Evolutionary conservation across 2,113 vertebrate species (phyloP).

Genomic region (Heteronetta atricapilla): DNA sequence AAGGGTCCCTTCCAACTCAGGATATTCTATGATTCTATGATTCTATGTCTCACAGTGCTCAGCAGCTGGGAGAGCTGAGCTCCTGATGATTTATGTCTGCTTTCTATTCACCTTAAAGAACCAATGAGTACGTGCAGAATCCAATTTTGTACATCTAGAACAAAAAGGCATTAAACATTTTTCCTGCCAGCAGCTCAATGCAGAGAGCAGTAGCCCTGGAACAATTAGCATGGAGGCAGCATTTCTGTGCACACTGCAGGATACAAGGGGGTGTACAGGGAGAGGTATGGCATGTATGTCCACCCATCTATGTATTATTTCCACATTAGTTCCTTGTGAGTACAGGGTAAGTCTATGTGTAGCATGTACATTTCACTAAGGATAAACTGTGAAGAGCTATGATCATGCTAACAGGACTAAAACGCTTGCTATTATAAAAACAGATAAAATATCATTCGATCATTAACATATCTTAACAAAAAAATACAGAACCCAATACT

Average conservation of each 20-base stretch:
- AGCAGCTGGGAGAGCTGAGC: neutral
- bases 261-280: fast-evolving
- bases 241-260: neutral
- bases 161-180: neutral
- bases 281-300: neutral
- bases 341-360: neutral
- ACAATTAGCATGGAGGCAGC: neutral
- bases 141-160: neutral
- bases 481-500: neutral
- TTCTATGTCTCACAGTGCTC: neutral
- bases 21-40: too few species aligned
- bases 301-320: neutral
- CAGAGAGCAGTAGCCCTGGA: neutral
- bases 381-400: neutral
- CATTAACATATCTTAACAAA: neutral
- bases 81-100: neutral
- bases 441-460: neutral
- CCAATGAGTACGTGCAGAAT: neutral
- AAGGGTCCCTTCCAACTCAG: too few species aligned
- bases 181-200: neutral
- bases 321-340: neutral
- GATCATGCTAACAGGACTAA: neutral
- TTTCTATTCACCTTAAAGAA: neutral
- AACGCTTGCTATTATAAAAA: neutral
- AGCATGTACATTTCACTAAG: neutral